A percentile compares a stretch with the other conserved stretches of the same genome.
Conservation (phyloP, 2,888 invertebrate species). For the Torymus texanus region DNA sequence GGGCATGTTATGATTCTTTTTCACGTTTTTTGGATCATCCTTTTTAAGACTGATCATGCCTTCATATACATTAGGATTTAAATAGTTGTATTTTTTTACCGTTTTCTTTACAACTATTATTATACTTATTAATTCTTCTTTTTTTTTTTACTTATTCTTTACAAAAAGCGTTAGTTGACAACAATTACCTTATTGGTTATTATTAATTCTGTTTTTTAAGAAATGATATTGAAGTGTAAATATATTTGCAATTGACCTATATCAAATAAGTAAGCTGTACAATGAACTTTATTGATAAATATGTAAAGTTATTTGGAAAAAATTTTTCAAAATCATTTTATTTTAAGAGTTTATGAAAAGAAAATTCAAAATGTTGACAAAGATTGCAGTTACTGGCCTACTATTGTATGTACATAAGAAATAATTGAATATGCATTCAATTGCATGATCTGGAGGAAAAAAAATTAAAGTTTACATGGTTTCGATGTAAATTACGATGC, state of each 20-base stretch:
- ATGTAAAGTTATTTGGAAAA: conserved; percentile 43
- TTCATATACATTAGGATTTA: conserved; percentile 4
- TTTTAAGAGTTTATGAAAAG: conserved; percentile 5
- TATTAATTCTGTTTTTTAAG: conserved; percentile 39
- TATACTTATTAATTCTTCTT: conserved; percentile 21
- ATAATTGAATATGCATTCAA: conserved; percentile 44
- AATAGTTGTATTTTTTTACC: conserved; percentile 48
- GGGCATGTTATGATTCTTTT: conserved; percentile 27
- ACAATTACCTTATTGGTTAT: conserved; percentile 22
- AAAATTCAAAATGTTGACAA: conserved; percentile 20
- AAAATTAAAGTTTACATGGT: conserved; percentile 42
- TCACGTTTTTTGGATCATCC: conserved; percentile 20
- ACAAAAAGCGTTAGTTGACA: conserved; percentile 29
- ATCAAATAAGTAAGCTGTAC: conserved; percentile 31
- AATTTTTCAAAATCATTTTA: conserved; percentile 38
- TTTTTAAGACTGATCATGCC: conserved; percentile 52
- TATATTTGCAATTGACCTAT: conserved; percentile 44
- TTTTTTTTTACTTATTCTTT: conserved; percentile 1
- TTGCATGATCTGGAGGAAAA: not conserved
- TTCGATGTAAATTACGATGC: conserved; percentile 25
- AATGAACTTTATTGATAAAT: conserved; percentile 35
- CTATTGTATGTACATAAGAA: conserved; percentile 41
- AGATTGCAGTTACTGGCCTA: conserved; percentile 36
- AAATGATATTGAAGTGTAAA: conserved; percentile 42
- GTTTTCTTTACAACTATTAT: conserved; percentile 37